Percentiles rank a stretch among this genome's conserved stretches.
These are phyloP conservation scores for Mystacides longicornis DNA, from an alignment of 2,888 invertebrate species.

Conservation along the genomic window DNA sequence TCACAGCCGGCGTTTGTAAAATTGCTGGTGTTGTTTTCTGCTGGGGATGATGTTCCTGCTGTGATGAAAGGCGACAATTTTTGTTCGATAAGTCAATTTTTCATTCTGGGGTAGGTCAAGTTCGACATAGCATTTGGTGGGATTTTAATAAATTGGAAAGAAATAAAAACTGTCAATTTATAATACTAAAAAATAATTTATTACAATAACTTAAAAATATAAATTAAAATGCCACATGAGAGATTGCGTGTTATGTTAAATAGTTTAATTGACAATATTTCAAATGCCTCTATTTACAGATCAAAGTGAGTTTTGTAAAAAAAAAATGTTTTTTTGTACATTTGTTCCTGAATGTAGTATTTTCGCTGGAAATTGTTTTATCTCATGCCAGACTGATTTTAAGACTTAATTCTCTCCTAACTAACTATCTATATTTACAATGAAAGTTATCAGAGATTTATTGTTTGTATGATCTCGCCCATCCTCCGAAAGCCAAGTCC, in stretches of 20 bases:
- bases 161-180: not conserved
- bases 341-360: too few relatives aligned
- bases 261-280: not conserved
- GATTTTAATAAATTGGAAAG: not conserved
- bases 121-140: not conserved
- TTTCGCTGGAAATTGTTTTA: too few relatives aligned
- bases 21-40: too few relatives aligned
- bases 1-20: too few relatives aligned
- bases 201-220: not conserved
- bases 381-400: too few relatives aligned
- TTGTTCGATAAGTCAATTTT: too few relatives aligned
- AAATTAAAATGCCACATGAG: not conserved
- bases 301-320: too few relatives aligned
- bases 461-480: slow-evolving; percentile 7
- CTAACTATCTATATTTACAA: not conserved
- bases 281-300: too few relatives aligned
- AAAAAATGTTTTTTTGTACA: too few relatives aligned
- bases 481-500: slow-evolving; percentile 15
- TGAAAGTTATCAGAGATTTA: not conserved
- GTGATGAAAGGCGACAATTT: too few relatives aligned
- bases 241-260: not conserved
- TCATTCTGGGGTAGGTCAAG: too few relatives aligned
- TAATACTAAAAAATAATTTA: not conserved
- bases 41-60: too few relatives aligned
- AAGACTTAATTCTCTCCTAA: not conserved